Evolutionary conservation across 2,888 invertebrate species (phyloP), one percentile per base, ranked within the genome.

Genomic region (Cantharis nigra): DNA sequence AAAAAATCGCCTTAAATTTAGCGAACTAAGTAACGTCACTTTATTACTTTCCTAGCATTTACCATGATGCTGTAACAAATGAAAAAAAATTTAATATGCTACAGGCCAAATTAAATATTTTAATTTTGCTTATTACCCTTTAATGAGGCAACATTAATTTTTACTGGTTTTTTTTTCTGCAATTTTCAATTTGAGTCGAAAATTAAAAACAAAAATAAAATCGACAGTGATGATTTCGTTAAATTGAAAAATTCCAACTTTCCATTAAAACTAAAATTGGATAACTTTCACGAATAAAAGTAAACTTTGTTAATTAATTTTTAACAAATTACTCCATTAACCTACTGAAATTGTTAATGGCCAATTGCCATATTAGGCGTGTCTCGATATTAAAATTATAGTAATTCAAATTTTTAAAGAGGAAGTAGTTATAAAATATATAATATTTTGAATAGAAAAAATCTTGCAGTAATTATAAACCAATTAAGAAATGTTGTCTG

Each of bases 251-350:
- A 67, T 26, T 67, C 65, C 65, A 23, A 67, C 65, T 67, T 67
- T 67, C 65, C 16, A 67, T 67, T 67, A 67, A 67, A 67, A 67
- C 65, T 26, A 67, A 67, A 67, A 67, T 67, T 67, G 23, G 65
- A 23, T 67, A 18, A 67, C 26, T 67, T 67, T n/a, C 16, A 2
- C n/a, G 7, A 49, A 49, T 49, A 49, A 49, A 49, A 49, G n/a
- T 67, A n/a, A 67, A 67, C 20, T 23, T 67, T 26, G 65, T 23
- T 23, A 67, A 67, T 67, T 23, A 67, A 67, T 18, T 64, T 67
- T 67, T 67, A 18, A 67, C 20, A 64, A 64, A 64, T 23, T 23
- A 67, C 23, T 67, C 26, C 26, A 20, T 67, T 67, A 67, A 67
- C 26, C 65, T 49, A 49, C n/a, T 49, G 49, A 7, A 49, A n/a